These are phyloP conservation scores for Uropetala carovei DNA, from an alignment of 2,888 invertebrate species.

Conservation along the genomic window DNA sequence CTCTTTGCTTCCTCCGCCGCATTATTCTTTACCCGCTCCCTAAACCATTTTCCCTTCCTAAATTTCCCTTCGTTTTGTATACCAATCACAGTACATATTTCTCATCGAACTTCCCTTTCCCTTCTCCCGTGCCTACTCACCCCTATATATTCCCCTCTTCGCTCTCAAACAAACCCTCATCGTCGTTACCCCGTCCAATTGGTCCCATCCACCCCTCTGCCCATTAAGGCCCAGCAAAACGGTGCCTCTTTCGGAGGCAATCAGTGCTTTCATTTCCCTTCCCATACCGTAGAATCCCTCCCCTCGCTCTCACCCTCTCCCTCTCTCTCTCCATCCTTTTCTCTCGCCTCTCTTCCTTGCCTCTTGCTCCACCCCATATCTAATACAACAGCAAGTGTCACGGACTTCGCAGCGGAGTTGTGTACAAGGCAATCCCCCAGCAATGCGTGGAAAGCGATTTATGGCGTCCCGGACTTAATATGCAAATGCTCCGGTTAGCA, in stretches of 20 bases:
- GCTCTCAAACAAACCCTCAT: no score
- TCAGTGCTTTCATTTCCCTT: background rate
- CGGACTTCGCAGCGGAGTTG: background rate
- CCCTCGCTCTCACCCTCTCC: no score
- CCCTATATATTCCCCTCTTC: background rate
- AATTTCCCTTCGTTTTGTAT: background rate
- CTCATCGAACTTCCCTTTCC: background rate
- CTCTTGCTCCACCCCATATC: background rate
- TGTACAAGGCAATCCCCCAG: background rate
- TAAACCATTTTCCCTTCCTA: background rate
- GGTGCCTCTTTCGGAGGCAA: slow-evolving; percentile 21
- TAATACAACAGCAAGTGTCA: background rate
- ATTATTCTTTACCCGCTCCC: background rate
- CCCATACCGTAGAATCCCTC: no score
- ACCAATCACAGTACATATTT: background rate
- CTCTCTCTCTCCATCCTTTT: no score
- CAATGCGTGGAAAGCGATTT: slow-evolving; percentile 28
- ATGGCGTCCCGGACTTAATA: background rate
- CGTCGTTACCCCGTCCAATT: background rate
- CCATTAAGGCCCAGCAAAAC: background rate
- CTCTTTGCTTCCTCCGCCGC: background rate
- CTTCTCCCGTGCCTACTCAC: background rate
- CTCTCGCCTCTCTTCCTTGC: no score
- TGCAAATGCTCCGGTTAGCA: slow-evolving; percentile 32
- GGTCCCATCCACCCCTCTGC: background rate